Conservation (phyloP, 2,888 invertebrate genomes). For the Lasius platythorax region DNA sequence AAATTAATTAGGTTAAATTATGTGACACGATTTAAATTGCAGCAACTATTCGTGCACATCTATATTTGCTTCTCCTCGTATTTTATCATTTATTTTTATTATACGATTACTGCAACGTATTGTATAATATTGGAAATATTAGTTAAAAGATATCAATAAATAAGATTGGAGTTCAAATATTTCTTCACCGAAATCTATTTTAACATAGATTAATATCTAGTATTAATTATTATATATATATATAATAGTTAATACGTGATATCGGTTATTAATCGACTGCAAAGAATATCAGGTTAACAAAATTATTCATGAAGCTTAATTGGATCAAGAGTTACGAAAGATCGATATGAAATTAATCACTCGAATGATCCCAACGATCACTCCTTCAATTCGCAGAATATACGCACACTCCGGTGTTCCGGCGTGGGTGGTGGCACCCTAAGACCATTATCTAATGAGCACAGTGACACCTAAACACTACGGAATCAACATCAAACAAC, state of each 20-base stretch:
- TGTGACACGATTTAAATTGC: neutral
- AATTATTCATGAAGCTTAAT: neutral
- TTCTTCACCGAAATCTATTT: neutral
- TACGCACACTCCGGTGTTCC: slow-evolving; percentile 49
- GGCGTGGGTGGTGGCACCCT: slow-evolving; percentile 77
- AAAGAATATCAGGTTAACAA: neutral
- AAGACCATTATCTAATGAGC: slow-evolving; percentile 75
- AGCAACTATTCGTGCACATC: neutral
- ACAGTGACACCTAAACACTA: slow-evolving; percentile 80
- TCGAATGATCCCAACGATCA: slow-evolving; percentile 12
- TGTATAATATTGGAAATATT: neutral
- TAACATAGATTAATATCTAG: neutral
- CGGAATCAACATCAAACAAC: slow-evolving; percentile 81
- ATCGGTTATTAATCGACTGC: neutral
- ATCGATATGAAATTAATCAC: slow-evolving; percentile 11
- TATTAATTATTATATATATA: neutral
- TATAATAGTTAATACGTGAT: neutral
- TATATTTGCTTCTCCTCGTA: neutral
- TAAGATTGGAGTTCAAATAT: neutral
- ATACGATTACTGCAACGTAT: neutral
- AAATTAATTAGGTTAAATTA: neutral
- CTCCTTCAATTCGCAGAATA: slow-evolving; percentile 60
- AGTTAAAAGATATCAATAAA: neutral
- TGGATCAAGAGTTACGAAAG: slow-evolving; percentile 5
- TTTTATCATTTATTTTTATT: neutral